Base-by-base conservation (phyloP, 2,888 invertebrate genomes). In the Podotricha telesiphe region DNA sequence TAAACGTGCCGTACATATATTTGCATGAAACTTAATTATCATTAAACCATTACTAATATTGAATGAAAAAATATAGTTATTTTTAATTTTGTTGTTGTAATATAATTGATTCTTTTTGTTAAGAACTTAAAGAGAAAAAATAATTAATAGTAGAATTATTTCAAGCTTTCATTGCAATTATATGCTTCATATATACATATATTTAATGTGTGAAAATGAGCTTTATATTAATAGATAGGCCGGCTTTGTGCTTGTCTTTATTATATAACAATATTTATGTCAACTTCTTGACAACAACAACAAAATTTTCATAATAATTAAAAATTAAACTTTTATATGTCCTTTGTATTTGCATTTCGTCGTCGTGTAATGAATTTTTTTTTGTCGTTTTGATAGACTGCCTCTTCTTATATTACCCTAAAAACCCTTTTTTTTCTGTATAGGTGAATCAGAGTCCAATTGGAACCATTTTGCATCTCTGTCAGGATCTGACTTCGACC, bases 401-500 rank as follows among this genome's bases (percentile, higher is more conserved):
- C 5, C 20, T 50, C 1, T 6, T 20, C 48, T 8, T 48, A 17
- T 20, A 13, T 22, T 50, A 50, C 48, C 17, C 2, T 55, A 8
- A 3, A 28, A 37, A 42, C 4, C 4, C 2, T 47, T 10, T 37
- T 47, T 50, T 62, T 48, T 28, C n/a, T 56, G 15, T 48, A 19
- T 50, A 64, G 69, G 61, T 62, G 86, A 82, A 11, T 79, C 80
- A 1, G 89, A 86, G 65, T 79, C 87, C 0, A 85, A 86, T 65
- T 94, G 94, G 94, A 92, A 94, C 79, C 90, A 93, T 77, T 88
- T 86, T 65, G 90, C 89, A 20, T 94, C 94, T 5, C 82, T 95
- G 40, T 94, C 95, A 0, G 94, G 94, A 64, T 94, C 95, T 0
- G 95, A 95, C 77, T 95, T 95, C 82, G 95, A 95, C 84, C 87